phyloP scores from a whole-genome alignment of 2,113 vertebrate species.

The Eupsittula cactorum region DNA sequence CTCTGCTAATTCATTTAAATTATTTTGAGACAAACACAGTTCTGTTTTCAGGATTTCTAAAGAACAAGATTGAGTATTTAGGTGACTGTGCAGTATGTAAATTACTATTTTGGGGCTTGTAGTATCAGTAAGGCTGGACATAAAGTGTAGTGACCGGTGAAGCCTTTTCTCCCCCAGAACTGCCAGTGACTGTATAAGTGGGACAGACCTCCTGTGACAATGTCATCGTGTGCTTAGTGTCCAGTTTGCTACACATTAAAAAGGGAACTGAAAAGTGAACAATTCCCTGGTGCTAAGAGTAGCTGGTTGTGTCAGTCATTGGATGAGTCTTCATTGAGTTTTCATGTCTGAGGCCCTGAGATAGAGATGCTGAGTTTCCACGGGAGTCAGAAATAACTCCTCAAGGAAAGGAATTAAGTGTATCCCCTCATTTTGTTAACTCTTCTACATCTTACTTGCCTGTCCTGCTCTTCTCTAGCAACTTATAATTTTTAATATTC shows the following conservation, averaged over 20 bases:
- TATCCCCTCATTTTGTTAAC: background rate
- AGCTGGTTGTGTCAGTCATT: background rate
- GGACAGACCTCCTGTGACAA: fast-evolving
- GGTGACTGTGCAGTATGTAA: background rate
- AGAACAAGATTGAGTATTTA: background rate
- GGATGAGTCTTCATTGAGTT: background rate
- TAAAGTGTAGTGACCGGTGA: fast-evolving
- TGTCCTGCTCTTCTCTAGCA: background rate
- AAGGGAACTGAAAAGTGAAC: fast-evolving
- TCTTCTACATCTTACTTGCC: background rate
- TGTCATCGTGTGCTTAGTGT: background rate
- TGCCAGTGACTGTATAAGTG: fast-evolving
- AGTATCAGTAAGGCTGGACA: no score
- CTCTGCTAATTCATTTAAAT: background rate
- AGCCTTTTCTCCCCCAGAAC: background rate
- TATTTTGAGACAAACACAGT: background rate
- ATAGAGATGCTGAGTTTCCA: background rate
- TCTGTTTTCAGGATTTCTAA: background rate
- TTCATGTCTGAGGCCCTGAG: background rate
- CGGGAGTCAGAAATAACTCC: background rate
- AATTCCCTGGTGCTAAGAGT: background rate
- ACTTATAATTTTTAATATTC: background rate
- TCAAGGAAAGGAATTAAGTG: background rate
- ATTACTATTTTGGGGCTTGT: fast-evolving
- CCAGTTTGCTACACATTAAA: background rate